These are phyloP conservation scores for Chaetops frenatus DNA, from an alignment of 2,113 vertebrate species.

Conservation along the genomic window DNA sequence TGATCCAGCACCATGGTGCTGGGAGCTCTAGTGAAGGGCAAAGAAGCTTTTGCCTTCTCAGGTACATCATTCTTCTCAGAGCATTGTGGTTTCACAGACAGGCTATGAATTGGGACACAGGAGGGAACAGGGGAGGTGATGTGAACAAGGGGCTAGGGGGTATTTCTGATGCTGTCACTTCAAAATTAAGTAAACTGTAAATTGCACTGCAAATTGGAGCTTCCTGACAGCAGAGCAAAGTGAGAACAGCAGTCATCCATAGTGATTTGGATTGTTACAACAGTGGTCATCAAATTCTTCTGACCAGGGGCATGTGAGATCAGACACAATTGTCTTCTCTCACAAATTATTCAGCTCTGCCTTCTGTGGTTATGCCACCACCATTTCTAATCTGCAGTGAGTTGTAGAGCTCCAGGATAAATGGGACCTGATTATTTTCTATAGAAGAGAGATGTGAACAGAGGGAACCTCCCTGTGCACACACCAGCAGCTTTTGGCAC, in stretches of 20 bases:
- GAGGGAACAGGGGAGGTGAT: background rate
- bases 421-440: background rate
- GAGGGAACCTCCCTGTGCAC: background rate
- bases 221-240: background rate
- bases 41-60: background rate
- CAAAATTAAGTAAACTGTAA: background rate
- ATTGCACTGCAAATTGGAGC: background rate
- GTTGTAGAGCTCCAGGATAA: background rate
- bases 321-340: background rate
- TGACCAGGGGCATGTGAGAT: background rate
- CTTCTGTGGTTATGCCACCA: background rate
- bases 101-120: background rate
- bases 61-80: background rate
- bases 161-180: background rate
- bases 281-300: background rate
- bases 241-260: background rate
- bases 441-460: background rate
- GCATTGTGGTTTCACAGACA: background rate
- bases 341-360: background rate
- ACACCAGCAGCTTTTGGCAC: background rate
- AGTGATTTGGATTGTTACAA: background rate
- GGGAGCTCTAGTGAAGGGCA: background rate
- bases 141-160: background rate
- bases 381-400: background rate
- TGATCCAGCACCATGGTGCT: background rate